A percentile compares a stretch with the other conserved stretches of the same genome.
These are phyloP conservation scores for Balearica regulorum DNA, from an alignment of 2,797 vertebrate species.

Conservation along the genomic window DNA sequence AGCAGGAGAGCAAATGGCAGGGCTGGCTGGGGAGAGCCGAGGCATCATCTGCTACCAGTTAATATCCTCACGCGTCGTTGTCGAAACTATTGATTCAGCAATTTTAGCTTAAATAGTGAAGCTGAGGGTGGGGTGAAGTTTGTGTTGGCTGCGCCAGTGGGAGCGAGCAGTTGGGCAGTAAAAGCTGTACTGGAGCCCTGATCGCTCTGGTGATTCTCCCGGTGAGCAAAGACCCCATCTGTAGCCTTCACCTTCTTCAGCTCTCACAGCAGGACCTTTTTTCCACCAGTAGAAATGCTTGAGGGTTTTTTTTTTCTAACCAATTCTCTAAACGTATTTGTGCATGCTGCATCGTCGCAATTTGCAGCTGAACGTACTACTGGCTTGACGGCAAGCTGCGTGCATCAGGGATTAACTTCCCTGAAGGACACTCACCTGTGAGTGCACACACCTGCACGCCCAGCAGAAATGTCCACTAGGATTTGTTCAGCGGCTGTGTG, in stretches of 20 bases:
- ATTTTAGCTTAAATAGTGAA: not conserved
- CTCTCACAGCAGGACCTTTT: not conserved
- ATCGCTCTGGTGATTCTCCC: not conserved
- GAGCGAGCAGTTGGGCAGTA: too few species aligned
- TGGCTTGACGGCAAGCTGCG: not conserved
- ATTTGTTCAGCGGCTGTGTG: not conserved
- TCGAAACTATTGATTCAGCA: not conserved
- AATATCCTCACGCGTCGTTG: rapidly evolving
- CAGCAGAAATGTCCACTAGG: not conserved
- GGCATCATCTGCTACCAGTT: not conserved
- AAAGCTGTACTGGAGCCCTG: not conserved
- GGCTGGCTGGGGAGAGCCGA: not conserved
- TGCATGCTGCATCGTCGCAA: not conserved
- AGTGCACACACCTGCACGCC: rapidly evolving
- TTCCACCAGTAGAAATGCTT: not conserved
- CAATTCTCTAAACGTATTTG: not conserved
- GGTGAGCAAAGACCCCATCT: too few species aligned
- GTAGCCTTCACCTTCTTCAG: not conserved
- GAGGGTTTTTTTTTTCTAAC: not conserved
- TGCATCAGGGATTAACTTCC: not conserved
- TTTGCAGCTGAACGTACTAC: not conserved
- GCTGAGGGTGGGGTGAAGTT: not conserved
- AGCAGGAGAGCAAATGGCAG: not conserved
- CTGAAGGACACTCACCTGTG: not conserved
- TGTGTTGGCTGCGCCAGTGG: not conserved